A percentile compares a stretch with the other conserved stretches of the same genome.
Conservation (phyloP, 2,888 invertebrate species). For the Hoplodrina ambigua region DNA sequence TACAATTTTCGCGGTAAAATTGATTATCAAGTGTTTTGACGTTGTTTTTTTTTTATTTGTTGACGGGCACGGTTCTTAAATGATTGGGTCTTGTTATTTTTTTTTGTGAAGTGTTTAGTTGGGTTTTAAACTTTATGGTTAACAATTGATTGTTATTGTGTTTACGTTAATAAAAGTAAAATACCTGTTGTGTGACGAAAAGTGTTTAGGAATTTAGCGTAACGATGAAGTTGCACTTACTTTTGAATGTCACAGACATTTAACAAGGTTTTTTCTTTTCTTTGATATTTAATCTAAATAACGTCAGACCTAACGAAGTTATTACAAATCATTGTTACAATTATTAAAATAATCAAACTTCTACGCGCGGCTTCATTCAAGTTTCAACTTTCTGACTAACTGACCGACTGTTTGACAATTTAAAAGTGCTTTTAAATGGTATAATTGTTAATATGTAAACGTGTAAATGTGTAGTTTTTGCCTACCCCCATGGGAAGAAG, state of each 20-base stretch:
- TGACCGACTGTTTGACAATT: too few species aligned
- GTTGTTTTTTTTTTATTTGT: slow-evolving; percentile 57
- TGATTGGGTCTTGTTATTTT: slow-evolving; percentile 62
- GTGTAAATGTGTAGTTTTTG: too few species aligned
- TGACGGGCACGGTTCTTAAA: slow-evolving; percentile 60
- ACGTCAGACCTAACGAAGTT: too few species aligned
- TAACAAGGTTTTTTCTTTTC: too few species aligned
- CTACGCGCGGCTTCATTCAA: too few species aligned
- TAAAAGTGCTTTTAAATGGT: too few species aligned
- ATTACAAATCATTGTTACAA: too few species aligned
- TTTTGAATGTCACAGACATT: slow-evolving; percentile 1
- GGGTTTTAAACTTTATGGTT: slow-evolving; percentile 49
- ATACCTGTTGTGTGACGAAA: slow-evolving; percentile 39
- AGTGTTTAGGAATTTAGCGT: slow-evolving; percentile 9
- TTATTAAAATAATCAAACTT: too few species aligned
- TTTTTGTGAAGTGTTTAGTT: slow-evolving; percentile 38
- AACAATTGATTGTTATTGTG: slow-evolving; percentile 36
- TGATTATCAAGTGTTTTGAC: slow-evolving; percentile 81
- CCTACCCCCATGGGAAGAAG: too few species aligned
- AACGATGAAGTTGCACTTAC: slow-evolving; percentile 10
- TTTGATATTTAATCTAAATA: neutral
- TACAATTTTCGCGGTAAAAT: slow-evolving; percentile 80
- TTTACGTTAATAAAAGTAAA: slow-evolving; percentile 17
- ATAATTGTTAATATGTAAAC: too few species aligned
- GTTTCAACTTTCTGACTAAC: too few species aligned